These are phyloP conservation scores for Catocala fraxini DNA, from an alignment of 2,888 invertebrate species.

Conservation along the genomic window DNA sequence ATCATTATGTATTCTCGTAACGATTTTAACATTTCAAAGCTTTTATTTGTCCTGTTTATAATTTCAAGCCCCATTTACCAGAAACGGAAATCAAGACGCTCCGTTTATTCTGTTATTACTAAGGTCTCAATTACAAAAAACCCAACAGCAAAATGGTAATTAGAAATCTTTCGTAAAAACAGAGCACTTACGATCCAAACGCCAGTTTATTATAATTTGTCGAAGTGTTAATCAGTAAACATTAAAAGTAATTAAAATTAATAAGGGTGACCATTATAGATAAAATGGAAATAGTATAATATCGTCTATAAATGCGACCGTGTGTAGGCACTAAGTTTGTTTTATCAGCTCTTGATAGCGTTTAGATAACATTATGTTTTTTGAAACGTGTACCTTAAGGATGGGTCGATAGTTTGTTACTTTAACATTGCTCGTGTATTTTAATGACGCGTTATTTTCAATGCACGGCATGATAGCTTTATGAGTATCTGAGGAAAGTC, in stretches of 20 bases:
- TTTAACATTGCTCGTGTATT: background rate
- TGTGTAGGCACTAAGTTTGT: conserved; percentile 29
- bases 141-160: no score
- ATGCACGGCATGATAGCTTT: background rate
- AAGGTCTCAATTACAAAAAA: no score
- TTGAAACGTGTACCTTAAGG: conserved; percentile 37
- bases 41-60: no score
- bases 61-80: no score
- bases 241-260: conserved; percentile 49
- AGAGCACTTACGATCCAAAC: no score
- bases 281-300: conserved; percentile 32
- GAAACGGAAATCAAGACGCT: no score
- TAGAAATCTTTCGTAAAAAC: no score
- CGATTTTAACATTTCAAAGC: no score
- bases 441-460: background rate
- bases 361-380: conserved; percentile 45
- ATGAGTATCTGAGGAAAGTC: background rate
- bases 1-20: no score
- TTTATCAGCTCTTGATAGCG: conserved; percentile 48
- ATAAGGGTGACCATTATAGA: conserved; percentile 45
- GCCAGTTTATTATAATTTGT: background rate
- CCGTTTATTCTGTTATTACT: no score
- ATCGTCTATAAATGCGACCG: conserved; percentile 24
- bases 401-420: conserved; percentile 3
- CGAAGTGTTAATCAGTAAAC: conserved; percentile 20